Conservation (phyloP, 2,888 invertebrate species). For the Monoplex corrugatus region DNA sequence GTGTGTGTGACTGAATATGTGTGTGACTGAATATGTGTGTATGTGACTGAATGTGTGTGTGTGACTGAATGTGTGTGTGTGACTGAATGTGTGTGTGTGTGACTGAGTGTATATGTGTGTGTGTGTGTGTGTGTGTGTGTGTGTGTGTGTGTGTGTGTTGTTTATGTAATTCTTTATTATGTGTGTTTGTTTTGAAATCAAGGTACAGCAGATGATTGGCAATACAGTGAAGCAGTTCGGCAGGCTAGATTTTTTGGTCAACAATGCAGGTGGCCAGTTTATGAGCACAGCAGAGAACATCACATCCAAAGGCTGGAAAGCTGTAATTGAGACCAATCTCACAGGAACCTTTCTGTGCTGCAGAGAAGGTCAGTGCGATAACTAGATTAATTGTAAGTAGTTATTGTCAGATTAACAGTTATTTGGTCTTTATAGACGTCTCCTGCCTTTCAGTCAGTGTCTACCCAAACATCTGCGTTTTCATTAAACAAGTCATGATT, state of each 20-base stretch:
- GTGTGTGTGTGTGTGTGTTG: not conserved
- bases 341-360: slow-evolving; percentile 83
- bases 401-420: no score
- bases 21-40: no score
- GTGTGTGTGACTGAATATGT: not conserved
- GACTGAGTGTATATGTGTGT: not conserved
- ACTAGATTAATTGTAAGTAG: no score
- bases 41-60: no score
- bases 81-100: not conserved
- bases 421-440: no score
- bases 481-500: no score
- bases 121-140: not conserved
- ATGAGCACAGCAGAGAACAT: slow-evolving; percentile 80
- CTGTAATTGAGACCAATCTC: slow-evolving; percentile 83
- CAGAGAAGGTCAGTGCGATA: slow-evolving; percentile 82
- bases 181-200: no score
- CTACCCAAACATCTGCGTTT: no score
- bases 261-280: slow-evolving; percentile 84
- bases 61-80: not conserved
- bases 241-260: slow-evolving; percentile 82
- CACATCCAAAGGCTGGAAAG: slow-evolving; percentile 83
- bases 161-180: not conserved
- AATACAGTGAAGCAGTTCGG: slow-evolving; percentile 80
- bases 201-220: slow-evolving; percentile 79
- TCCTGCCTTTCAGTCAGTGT: no score